Evolutionary conservation across 2,888 invertebrate species (phyloP).

Genomic region (Phaonia tiefii): DNA sequence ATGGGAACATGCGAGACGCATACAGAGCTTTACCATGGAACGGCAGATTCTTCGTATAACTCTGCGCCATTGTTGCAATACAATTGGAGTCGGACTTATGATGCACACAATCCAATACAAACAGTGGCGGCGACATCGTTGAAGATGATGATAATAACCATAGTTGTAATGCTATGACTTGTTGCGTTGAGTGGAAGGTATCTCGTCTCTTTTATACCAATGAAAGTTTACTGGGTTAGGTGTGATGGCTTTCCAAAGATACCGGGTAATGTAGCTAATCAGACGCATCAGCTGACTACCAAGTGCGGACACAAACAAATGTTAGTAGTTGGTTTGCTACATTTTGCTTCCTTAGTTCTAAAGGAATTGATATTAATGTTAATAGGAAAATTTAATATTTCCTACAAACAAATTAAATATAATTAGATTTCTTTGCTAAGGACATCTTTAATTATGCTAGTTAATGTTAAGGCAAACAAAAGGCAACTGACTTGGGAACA

Average conservation of each 20-base stretch:
- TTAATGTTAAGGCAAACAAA: too few species aligned
- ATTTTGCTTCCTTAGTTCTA: too few species aligned
- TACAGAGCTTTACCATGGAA: slow-evolving; percentile 37
- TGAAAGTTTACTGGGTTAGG: too few species aligned
- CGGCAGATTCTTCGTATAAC: neutral
- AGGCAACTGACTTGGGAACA: too few species aligned
- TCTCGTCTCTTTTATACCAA: neutral
- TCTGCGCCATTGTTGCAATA: slow-evolving; percentile 22
- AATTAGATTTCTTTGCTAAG: slow-evolving; percentile 51
- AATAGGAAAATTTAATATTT: slow-evolving; percentile 42
- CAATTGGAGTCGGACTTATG: slow-evolving; percentile 62
- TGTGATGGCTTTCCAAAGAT: neutral
- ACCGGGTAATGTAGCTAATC: too few species aligned
- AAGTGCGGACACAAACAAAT: too few species aligned
- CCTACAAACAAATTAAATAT: slow-evolving; percentile 47
- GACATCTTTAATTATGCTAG: neutral
- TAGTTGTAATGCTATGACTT: slow-evolving; percentile 49
- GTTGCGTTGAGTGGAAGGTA: neutral
- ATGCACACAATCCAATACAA: slow-evolving; percentile 36
- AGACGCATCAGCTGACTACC: too few species aligned
- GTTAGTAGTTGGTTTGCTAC: too few species aligned
- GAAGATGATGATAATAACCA: slow-evolving; percentile 45
- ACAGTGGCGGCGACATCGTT: slow-evolving; percentile 2
- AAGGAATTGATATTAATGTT: slow-evolving; percentile 54
- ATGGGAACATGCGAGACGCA: slow-evolving; percentile 59